Conservation (phyloP, 2,888 invertebrate species). For the Rugalucina vietnamica region DNA sequence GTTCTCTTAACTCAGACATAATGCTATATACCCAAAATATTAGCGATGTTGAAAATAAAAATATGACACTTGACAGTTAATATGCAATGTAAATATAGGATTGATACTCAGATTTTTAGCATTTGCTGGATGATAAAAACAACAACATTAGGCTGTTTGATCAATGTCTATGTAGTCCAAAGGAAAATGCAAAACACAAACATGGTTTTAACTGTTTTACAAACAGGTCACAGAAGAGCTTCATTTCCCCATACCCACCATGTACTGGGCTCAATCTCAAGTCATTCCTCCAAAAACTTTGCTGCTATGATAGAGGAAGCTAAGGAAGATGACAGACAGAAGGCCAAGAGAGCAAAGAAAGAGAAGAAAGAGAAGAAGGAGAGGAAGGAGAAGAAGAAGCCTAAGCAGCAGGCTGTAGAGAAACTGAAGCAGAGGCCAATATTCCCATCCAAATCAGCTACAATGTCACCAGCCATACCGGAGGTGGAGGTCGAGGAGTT, state of each 20-base stretch:
- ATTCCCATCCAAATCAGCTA: slow-evolving; percentile 75
- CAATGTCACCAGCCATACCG: slow-evolving; percentile 74
- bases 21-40: too few relatives aligned
- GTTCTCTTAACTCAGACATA: too few relatives aligned
- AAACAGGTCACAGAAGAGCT: slow-evolving; percentile 75
- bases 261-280: slow-evolving; percentile 75
- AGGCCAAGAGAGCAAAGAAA: slow-evolving; percentile 45
- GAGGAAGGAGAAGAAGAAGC: slow-evolving; percentile 68
- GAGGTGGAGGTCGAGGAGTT: slow-evolving; percentile 73
- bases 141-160: too few relatives aligned
- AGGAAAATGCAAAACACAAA: too few relatives aligned
- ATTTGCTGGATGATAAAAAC: too few relatives aligned
- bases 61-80: too few relatives aligned
- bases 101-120: too few relatives aligned
- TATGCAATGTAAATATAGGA: too few relatives aligned
- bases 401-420: slow-evolving; percentile 50
- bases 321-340: slow-evolving; percentile 63
- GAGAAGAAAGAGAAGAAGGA: slow-evolving; percentile 69
- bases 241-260: slow-evolving; percentile 80
- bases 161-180: too few relatives aligned
- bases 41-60: too few relatives aligned
- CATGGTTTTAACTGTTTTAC: background rate
- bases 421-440: slow-evolving; percentile 50
- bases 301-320: slow-evolving; percentile 43
- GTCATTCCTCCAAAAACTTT: slow-evolving; percentile 67